Evolutionary conservation across 1,140 invertebrate genomes (phyloP), one percentile per base, ranked within the genome.

Genomic region (Oncopeltus fasciatus): DNA sequence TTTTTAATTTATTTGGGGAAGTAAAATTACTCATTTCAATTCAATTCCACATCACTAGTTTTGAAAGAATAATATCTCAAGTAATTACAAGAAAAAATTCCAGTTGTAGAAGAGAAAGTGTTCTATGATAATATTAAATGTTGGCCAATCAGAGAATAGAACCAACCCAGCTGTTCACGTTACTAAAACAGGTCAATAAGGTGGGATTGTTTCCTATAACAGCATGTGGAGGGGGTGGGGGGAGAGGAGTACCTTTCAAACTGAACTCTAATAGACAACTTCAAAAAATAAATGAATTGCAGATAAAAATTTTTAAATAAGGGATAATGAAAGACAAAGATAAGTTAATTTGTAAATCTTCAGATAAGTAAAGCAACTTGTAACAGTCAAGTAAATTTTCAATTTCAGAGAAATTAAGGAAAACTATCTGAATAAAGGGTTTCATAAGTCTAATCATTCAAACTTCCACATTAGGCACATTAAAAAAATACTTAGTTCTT

Each of bases 131-230:
- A 53, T 26, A 53, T 53, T 53, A 24, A 14, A 53, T 18, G 5
- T 53, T 53, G 49, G 49, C 49, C 49, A 53, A 53, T 53, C 49
- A 53, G 49, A 53, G 49, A 53, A 53, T 53, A 24, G 49, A 24
- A 53, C 20, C 18, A 53, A 24, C 49, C 24, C 49, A 53, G 49
- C 49, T 53, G 49, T 53, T 53, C 49, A 24, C 21, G 20, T 53
- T 53, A 53, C 49, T 53, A 53, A 53, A 53, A 53, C 49, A 53
- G 49, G 49, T 53, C 49, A 53, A 53, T 53, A 53, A 53, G 49
- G 49, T 53, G 49, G 49, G 49, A 53, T 53, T 53, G 49, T 53
- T 53, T 53, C 49, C 18, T 53, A 24, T 53, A 53, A 24, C 20
- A 53, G 4, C 21, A 24, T 21, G 24, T 18, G 21, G 49, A 24